Percentiles rank a stretch among this genome's conserved stretches.
Evolutionary conservation across 1,140 invertebrate genomes (phyloP).

Genomic region (Habropoda laboriosa): DNA sequence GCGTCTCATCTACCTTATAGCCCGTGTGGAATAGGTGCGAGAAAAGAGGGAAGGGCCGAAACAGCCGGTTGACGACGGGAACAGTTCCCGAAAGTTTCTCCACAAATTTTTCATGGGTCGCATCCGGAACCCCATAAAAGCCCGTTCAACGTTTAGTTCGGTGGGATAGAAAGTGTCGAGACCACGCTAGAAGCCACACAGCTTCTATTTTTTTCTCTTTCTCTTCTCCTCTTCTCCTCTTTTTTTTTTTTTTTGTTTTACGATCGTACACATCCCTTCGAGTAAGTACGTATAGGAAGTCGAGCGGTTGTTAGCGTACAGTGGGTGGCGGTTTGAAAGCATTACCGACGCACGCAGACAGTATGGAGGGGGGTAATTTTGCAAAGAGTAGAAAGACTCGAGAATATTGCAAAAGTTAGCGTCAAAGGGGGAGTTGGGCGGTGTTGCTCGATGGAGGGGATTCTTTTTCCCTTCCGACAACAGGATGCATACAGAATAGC

Average conservation of each 20-base stretch:
- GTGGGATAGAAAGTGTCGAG: neutral
- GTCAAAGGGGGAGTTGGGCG: neutral
- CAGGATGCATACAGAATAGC: conserved; percentile 60
- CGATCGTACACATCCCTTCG: conserved; percentile 21
- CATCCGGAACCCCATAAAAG: conserved; percentile 44
- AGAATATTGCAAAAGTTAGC: conserved; percentile 70
- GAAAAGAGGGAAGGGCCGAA: conserved; percentile 9
- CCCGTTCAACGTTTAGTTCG: conserved; percentile 29
- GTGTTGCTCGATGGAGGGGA: neutral
- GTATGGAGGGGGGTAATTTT: conserved; percentile 56
- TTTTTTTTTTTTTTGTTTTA: conserved; percentile 21
- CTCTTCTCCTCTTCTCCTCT: neutral
- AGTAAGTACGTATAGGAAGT: too few relatives aligned
- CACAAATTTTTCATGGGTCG: conserved; percentile 52
- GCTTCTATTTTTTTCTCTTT: neutral
- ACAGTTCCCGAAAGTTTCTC: conserved; percentile 53
- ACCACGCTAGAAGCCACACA: neutral
- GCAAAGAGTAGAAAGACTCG: conserved; percentile 63
- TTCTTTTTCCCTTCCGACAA: conserved; percentile 58
- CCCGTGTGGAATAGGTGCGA: neutral
- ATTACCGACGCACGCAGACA: conserved; percentile 52
- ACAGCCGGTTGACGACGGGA: neutral
- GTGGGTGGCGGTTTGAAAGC: conserved; percentile 50
- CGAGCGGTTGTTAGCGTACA: conserved; percentile 30
- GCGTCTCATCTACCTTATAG: neutral